Conservation (phyloP, 1,140 invertebrate species). For the Lepidotrigona ventralis region DNA sequence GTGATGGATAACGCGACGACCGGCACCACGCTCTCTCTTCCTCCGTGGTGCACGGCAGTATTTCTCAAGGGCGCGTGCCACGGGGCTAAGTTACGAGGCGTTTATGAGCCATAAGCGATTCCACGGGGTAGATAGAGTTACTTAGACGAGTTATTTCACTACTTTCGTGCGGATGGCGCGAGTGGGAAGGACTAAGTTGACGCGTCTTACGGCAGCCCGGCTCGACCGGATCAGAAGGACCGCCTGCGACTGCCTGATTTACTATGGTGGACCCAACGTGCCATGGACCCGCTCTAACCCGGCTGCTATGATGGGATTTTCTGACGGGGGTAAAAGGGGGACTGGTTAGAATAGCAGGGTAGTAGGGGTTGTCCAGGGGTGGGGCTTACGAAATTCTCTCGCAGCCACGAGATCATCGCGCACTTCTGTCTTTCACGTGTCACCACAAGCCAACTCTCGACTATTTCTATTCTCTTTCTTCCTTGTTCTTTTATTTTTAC, state of each 20-base stretch:
- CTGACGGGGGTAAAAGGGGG: slow-evolving; percentile 69
- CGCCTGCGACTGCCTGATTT: slow-evolving; percentile 80
- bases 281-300: slow-evolving; percentile 58
- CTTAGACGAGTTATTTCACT: slow-evolving; percentile 76
- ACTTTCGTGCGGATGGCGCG: slow-evolving; percentile 63
- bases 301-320: slow-evolving; percentile 70
- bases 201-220: slow-evolving; percentile 58
- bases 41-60: slow-evolving; percentile 50
- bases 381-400: slow-evolving; percentile 68
- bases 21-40: neutral
- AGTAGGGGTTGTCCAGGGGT: slow-evolving; percentile 68
- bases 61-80: slow-evolving; percentile 75
- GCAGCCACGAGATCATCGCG: slow-evolving; percentile 29
- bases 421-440: slow-evolving; percentile 35
- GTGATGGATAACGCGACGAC: neutral
- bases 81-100: slow-evolving; percentile 77
- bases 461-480: neutral
- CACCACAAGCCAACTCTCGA: neutral
- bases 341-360: slow-evolving; percentile 70
- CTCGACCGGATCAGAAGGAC: slow-evolving; percentile 78
- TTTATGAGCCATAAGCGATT: slow-evolving; percentile 79
- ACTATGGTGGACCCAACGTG: slow-evolving; percentile 73
- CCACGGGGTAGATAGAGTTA: slow-evolving; percentile 73
- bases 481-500: neutral
- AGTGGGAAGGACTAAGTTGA: slow-evolving; percentile 60